A percentile compares a stretch with the other conserved stretches of the same genome.
Conservation (phyloP, 2,797 vertebrate genomes). For the Gymnocypris eckloni region DNA sequence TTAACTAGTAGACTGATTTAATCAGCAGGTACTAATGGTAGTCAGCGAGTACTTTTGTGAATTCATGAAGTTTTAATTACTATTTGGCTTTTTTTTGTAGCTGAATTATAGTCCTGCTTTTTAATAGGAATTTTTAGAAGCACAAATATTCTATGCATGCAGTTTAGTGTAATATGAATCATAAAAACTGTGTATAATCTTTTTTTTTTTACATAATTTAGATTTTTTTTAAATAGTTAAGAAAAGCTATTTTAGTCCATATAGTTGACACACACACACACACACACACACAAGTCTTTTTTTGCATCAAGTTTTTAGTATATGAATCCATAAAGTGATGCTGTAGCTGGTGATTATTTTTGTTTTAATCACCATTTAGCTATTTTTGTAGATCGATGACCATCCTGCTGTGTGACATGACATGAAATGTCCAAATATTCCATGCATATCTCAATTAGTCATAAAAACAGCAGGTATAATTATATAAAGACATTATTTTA, state of each 20-base stretch:
- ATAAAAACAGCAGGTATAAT: background rate
- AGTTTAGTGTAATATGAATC: background rate
- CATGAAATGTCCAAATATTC: background rate
- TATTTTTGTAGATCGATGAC: background rate
- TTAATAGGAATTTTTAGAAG: background rate
- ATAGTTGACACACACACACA: background rate
- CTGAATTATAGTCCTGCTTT: background rate
- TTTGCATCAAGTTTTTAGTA: background rate
- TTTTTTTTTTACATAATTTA: too few species aligned
- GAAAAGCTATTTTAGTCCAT: background rate
- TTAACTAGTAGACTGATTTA: background rate
- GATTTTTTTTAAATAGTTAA: too few species aligned
- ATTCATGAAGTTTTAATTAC: background rate
- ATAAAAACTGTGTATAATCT: too few species aligned
- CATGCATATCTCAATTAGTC: background rate
- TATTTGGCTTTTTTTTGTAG: background rate
- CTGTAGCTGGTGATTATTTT: background rate
- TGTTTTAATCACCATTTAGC: background rate
- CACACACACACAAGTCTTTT: background rate
- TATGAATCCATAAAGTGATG: background rate
- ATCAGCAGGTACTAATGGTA: background rate
- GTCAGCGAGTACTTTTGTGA: background rate
- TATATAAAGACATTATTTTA: background rate
- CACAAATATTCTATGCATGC: background rate
- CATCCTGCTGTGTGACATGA: background rate